Evolutionary conservation across 2,888 invertebrate species (phyloP).

Genomic region (Scaptomyza cyrtandrae): DNA sequence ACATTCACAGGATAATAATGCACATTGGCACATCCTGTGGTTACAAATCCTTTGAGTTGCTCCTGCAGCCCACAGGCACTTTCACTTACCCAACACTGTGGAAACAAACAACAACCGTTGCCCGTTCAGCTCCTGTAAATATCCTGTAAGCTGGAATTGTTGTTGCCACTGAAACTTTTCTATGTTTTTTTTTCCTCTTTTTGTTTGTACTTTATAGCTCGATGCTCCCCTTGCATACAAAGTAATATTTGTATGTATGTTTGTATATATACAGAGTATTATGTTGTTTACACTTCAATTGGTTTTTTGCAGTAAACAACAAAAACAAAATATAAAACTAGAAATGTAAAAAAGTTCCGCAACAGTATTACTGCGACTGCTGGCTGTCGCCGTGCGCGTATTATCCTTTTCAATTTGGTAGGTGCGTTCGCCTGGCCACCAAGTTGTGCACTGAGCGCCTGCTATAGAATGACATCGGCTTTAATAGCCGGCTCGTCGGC

Average conservation of each 20-base stretch:
- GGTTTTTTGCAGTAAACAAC: constrained; percentile 4
- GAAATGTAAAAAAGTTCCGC: constrained; percentile 14
- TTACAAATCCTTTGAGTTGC: constrained; percentile 16
- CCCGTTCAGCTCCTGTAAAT: constrained; percentile 9
- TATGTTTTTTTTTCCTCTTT: constrained; percentile 3
- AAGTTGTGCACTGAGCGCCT: constrained; percentile 64
- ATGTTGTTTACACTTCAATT: constrained; percentile 23
- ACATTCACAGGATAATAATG: constrained; percentile 12
- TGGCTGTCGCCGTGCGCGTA: constrained; percentile 11
- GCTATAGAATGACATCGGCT: constrained; percentile 44
- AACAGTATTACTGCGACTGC: constrained; percentile 1
- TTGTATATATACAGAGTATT: constrained; percentile 15
- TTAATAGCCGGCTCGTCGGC: constrained; percentile 55
- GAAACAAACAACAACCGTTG: constrained; percentile 17
- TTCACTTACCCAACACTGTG: constrained; percentile 38
- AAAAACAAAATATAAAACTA: constrained; percentile 14
- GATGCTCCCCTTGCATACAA: constrained; percentile 46
- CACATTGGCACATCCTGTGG: constrained; percentile 20
- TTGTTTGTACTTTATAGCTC: constrained; percentile 59
- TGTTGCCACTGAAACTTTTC: constrained; percentile 18
- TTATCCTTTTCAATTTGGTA: constrained; percentile 37
- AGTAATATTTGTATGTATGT: background rate
- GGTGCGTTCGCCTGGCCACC: constrained; percentile 52
- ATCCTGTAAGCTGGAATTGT: constrained; percentile 22
- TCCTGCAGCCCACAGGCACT: constrained; percentile 31